Evolutionary conservation across 1,140 invertebrate genomes (phyloP).

Genomic region (Hycleus phaleratus): DNA sequence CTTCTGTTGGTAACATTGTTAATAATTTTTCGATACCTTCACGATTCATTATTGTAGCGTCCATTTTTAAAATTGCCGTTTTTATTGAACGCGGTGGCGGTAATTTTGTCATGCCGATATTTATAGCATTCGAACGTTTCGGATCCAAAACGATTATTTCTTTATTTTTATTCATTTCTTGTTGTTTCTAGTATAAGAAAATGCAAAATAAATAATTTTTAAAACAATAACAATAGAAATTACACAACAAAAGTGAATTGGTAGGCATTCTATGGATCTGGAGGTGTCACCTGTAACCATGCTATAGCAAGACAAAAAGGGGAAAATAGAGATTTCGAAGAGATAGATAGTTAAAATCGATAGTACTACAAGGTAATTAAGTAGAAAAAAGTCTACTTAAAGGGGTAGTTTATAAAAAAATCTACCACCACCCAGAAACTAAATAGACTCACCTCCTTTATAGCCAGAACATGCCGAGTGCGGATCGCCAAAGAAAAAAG

Average conservation of each 20-base stretch:
- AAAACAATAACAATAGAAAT: background rate
- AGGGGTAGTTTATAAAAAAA: constrained; percentile 14
- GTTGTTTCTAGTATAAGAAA: constrained; percentile 65
- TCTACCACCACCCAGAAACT: constrained; percentile 28
- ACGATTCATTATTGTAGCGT: constrained; percentile 94
- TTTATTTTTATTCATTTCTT: constrained; percentile 89
- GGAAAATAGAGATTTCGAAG: background rate
- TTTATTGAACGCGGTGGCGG: constrained; percentile 96
- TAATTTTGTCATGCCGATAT: constrained; percentile 99
- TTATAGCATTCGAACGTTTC: constrained; percentile 98
- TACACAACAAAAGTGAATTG: background rate
- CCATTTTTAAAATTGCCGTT: constrained; percentile 98
- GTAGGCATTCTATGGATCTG: too few relatives aligned
- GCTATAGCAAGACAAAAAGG: background rate
- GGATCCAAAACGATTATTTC: constrained; percentile 94
- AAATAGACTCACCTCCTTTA: constrained; percentile 37
- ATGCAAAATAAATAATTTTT: background rate
- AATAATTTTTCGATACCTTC: constrained; percentile 98
- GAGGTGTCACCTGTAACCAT: too few relatives aligned
- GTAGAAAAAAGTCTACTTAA: background rate
- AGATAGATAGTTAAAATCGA: background rate
- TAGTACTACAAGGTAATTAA: background rate
- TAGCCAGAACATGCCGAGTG: constrained; percentile 32
- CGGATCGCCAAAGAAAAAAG: constrained; percentile 33
- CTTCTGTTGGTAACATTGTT: constrained; percentile 94